Evolutionary conservation across 2,113 vertebrate genomes (phyloP), one percentile per base, ranked within the genome.

Genomic region (Neogale vison): DNA sequence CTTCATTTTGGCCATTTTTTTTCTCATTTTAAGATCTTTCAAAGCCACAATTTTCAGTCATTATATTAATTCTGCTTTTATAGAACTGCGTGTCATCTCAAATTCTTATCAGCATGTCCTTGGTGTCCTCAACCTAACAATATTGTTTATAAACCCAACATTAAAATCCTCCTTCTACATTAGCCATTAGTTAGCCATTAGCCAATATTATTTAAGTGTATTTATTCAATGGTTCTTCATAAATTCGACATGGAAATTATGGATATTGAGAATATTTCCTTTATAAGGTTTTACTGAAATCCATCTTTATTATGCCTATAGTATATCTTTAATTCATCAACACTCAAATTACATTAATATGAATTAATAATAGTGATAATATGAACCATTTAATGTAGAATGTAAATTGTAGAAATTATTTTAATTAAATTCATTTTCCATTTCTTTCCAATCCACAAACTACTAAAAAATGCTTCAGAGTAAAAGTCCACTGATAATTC

Each of bases 331-430:
- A 84, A 57, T 55, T 87, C 57, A 88, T 61, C 36, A 57, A 5
- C 45, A 8, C 34, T 18, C 13, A 87, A 69, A 77, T 65, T 36
- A 59, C 7, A 89, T 24, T 47, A 81, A n/a, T 90, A 84, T 86
- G 2, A 26, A 57, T 57, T 81, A 42, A 81, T 88, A 11, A 71
- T 52, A 88, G 52, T 85, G 24, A 65, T 55, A n/a, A 87, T 71
- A 74, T 69, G 5, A 88, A n/a, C n/a, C 63, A 63, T 90, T 88
- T 96, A 59, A 95, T 57, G 61, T 84, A 63, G 26, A 93, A 88
- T 9, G 24, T n/a, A 88, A 88, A 47, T 69, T 95, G 0, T 14
- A 55, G 47, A 76, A 92, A 94, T 67, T 0, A 74, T 72, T 93
- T 90, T 39, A 71, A 59, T 47, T 80, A 74, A 36, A 81, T 57